Percentiles rank a stretch among this genome's conserved stretches.
Conservation (phyloP, 2,888 invertebrate species). For the Panzeria rudis region DNA sequence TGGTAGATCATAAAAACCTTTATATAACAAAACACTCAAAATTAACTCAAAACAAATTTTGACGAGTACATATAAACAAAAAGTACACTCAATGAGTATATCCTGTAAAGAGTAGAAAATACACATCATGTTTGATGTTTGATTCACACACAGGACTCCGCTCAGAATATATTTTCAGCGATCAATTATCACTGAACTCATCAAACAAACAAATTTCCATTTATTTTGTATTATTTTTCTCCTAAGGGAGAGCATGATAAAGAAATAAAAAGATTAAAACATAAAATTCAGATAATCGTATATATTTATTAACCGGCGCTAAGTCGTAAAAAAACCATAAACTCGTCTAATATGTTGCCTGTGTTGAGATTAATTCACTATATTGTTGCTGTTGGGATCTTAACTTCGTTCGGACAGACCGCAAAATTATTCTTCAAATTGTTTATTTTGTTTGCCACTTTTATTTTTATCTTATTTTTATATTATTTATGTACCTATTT, state of each 20-base stretch:
- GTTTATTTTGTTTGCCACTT: constrained; percentile 76
- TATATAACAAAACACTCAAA: constrained; percentile 77
- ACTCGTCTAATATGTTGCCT: constrained; percentile 54
- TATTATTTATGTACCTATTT: constrained; percentile 45
- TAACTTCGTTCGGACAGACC: constrained; percentile 74
- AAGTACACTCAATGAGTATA: constrained; percentile 55
- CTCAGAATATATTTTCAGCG: constrained; percentile 13
- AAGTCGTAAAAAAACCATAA: constrained; percentile 83
- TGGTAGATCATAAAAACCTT: constrained; percentile 82
- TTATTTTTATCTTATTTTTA: constrained; percentile 33
- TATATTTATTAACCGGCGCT: constrained; percentile 77
- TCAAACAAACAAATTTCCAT: constrained; percentile 9
- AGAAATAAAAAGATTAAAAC: constrained; percentile 16
- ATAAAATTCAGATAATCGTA: constrained; percentile 46
- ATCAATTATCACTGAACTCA: constrained; percentile 19
- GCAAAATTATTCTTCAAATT: constrained; percentile 75
- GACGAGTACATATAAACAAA: not conserved
- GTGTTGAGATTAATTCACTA: constrained; percentile 50
- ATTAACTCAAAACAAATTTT: not conserved
- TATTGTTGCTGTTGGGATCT: constrained; percentile 53
- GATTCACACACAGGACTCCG: constrained; percentile 33
- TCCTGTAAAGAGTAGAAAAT: constrained; percentile 25
- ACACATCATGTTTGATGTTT: constrained; percentile 59
- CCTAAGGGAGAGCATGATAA: constrained; percentile 1
- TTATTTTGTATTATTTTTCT: not conserved